Evolutionary conservation across 1,140 invertebrate genomes (phyloP).

Genomic region (Chelonus insularis): DNA sequence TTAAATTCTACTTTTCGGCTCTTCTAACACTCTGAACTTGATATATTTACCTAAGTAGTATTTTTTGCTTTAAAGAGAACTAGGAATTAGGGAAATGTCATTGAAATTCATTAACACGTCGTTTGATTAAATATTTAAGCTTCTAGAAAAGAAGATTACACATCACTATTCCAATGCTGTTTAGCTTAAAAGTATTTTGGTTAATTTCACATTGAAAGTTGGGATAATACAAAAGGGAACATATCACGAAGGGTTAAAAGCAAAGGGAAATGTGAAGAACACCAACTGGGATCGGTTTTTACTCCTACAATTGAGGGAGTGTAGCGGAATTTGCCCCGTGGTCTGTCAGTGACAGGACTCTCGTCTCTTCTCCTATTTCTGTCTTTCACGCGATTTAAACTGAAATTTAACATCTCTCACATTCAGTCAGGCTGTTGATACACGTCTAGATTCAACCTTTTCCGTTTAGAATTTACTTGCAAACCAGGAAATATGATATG

Average conservation of each 20-base stretch:
- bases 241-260: not conserved
- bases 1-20: not conserved
- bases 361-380: not conserved
- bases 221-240: not conserved
- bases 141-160: too few species aligned
- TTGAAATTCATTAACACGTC: too few species aligned
- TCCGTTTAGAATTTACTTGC: not conserved
- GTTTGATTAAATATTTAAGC: too few species aligned
- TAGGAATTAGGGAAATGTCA: too few species aligned
- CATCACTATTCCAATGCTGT: too few species aligned
- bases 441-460: not conserved
- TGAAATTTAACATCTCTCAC: constrained; percentile 11
- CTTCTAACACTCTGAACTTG: not conserved
- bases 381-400: constrained; percentile 12
- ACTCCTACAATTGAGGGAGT: not conserved
- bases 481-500: constrained; percentile 18
- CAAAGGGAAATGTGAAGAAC: not conserved
- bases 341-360: constrained; percentile 15
- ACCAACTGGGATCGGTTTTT: not conserved
- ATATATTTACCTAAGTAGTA: not conserved
- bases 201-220: too few species aligned
- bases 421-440: not conserved
- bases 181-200: too few species aligned
- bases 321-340: constrained; percentile 7
- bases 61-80: too few species aligned